These are phyloP conservation scores for Ptychobarbus kaznakovi DNA, from an alignment of 2,797 vertebrate species.

Conservation along the genomic window DNA sequence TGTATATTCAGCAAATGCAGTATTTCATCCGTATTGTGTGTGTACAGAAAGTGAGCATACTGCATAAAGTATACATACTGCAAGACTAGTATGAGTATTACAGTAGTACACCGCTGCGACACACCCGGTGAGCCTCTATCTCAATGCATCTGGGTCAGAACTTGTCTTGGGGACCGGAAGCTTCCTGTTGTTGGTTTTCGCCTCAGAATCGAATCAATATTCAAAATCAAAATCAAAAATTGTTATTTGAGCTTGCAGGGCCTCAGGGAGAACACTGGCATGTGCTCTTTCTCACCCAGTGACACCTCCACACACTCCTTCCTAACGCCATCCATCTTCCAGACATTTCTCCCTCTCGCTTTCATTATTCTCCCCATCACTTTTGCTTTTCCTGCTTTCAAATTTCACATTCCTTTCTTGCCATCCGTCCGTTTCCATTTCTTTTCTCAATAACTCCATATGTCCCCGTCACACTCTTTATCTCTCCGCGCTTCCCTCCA, in stretches of 20 bases:
- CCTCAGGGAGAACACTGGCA: constrained; percentile 6
- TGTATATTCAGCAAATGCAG: not conserved
- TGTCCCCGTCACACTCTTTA: constrained; percentile 17
- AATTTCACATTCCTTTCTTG: constrained; percentile 16
- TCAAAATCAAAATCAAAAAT: not conserved
- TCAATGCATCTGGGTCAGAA: constrained; percentile 55
- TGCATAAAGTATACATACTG: not conserved
- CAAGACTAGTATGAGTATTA: not conserved
- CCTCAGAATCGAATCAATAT: constrained; percentile 32
- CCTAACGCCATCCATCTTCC: constrained; percentile 33
- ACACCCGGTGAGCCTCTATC: constrained; percentile 5
- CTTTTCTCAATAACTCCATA: constrained; percentile 16
- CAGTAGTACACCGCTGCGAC: not conserved
- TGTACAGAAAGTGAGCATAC: not conserved
- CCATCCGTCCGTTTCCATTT: constrained; percentile 10
- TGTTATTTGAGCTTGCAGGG: not conserved
- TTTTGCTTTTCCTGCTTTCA: constrained; percentile 24
- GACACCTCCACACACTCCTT: constrained; percentile 3
- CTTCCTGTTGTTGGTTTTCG: constrained; percentile 24
- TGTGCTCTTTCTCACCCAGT: constrained; percentile 12
- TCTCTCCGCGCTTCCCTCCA: constrained; percentile 11
- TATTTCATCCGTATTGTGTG: not conserved
- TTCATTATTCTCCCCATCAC: constrained; percentile 25
- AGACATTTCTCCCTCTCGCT: constrained; percentile 33
- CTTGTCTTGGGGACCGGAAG: constrained; percentile 40